Base-by-base conservation (phyloP, 1,140 invertebrate genomes). In the Vollenhovia emeryi region DNA sequence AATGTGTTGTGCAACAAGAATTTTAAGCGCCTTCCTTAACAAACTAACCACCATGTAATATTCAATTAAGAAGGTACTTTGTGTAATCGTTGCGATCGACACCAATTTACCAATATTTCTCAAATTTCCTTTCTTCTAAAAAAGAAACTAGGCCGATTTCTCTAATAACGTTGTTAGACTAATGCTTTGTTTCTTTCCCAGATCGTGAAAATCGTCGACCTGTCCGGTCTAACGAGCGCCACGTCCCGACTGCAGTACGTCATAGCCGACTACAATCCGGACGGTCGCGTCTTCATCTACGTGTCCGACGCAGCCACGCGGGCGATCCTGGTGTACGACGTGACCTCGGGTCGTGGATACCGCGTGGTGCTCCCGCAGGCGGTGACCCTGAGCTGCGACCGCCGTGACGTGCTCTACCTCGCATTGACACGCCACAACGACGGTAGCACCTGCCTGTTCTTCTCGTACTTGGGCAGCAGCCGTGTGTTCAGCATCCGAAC, bases 291-390 rank as follows among this genome's bases (percentile, higher is more conserved):
- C 9, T 96, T 95, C 82, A 92, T 96, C 13, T 97, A 96, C 87
- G 94, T 97, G 1, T 96, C 95, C 30, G 96, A 97, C 93, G 96
- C 96, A 2, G 96, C 96, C 1, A 95, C 95, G 15, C 92, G 96
- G 21, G 95, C 96, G 0, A 96, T 97, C 33, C 92, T 97, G 11
- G 96, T 97, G 0, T 96, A 96, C 84, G 96, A 97, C 87, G 95
- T 97, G 1, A 94, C 94, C 27, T 95, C 94, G 3, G 94, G 94
- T 87, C 95, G 94, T 15, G 96, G 96, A 7, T 96, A 96, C 79
- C 93, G 96, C 43, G 95, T 96, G 0, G 93, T 96, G 2, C 88
- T 97, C 5, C 96, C 96, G 0, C 95, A 95, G 78, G 95, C 94
- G 0, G 94, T 96, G 0, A 92, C 94, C 0, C 82, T 90, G 0